phyloP scores from a whole-genome alignment of 2,888 invertebrate species.

The Dasypogon diadema region DNA sequence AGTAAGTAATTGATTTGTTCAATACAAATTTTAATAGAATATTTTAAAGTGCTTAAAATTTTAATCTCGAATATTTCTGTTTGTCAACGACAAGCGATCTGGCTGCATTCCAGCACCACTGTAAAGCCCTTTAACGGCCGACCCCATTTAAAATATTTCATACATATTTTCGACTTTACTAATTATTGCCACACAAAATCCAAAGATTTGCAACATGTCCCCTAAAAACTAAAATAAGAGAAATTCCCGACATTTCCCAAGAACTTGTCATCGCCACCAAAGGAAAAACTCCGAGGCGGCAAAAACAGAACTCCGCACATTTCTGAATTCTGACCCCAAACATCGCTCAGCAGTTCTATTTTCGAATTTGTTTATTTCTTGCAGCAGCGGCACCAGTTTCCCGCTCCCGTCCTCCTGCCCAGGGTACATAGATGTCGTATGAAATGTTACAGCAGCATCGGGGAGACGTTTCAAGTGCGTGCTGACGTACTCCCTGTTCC shows the following conservation, averaged over 20 bases:
- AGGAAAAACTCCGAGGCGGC: neutral
- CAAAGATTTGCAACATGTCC: neutral
- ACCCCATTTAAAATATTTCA: too few relatives aligned
- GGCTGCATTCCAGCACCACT: too few relatives aligned
- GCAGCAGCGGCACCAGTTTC: constrained; percentile 1
- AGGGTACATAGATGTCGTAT: neutral
- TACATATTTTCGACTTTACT: too few relatives aligned
- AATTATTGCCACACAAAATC: neutral
- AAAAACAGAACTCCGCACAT: constrained; percentile 1
- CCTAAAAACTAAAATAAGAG: neutral
- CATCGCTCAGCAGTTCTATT: constrained; percentile 31
- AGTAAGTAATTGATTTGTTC: too few relatives aligned
- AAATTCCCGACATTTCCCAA: neutral
- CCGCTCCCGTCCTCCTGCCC: neutral
- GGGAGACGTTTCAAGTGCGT: constrained; percentile 34
- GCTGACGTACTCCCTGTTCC: constrained; percentile 8
- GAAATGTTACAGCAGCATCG: neutral
- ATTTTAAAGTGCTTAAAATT: too few relatives aligned
- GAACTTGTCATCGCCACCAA: neutral
- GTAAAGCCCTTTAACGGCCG: too few relatives aligned
- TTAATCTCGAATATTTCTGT: too few relatives aligned
- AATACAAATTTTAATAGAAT: too few relatives aligned
- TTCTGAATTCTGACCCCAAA: constrained; percentile 21
- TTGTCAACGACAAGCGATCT: too few relatives aligned
- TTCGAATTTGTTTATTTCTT: constrained; percentile 28